These are phyloP conservation scores for Fukomys damarensis DNA, from an alignment of 2,113 vertebrate genomes.

Conservation along the genomic window DNA sequence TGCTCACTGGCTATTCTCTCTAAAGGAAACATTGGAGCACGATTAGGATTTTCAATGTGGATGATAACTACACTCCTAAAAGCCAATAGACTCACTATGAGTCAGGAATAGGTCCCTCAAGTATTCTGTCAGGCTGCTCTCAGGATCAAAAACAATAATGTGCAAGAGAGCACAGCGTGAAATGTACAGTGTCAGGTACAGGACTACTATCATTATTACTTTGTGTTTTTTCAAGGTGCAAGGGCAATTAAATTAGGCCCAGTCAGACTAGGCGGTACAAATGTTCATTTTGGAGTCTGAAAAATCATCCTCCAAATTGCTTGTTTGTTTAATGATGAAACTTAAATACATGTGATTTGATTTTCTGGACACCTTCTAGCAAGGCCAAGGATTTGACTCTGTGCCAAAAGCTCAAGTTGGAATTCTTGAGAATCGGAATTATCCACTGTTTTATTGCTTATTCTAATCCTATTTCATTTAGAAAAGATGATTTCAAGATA, in stretches of 20 bases:
- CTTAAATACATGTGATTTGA: not conserved
- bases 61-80: not conserved
- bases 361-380: not conserved
- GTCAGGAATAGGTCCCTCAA: not conserved
- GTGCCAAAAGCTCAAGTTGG: not conserved
- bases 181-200: not conserved
- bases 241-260: not conserved
- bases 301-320: not conserved
- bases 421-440: constrained; percentile 33
- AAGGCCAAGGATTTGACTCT: not conserved
- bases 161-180: not conserved
- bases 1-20: not conserved
- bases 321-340: constrained; percentile 44
- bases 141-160: not conserved
- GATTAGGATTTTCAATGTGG: not conserved
- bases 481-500: constrained; percentile 40
- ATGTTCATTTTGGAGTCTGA: not conserved
- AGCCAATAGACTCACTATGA: not conserved
- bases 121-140: not conserved
- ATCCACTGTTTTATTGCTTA: not conserved
- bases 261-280: not conserved
- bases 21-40: not conserved
- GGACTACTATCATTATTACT: not conserved
- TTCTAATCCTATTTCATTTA: not conserved
- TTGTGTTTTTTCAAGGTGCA: not conserved